Base-by-base conservation (phyloP, 2,888 invertebrate genomes). In the Trissoscelio sp. region DNA sequence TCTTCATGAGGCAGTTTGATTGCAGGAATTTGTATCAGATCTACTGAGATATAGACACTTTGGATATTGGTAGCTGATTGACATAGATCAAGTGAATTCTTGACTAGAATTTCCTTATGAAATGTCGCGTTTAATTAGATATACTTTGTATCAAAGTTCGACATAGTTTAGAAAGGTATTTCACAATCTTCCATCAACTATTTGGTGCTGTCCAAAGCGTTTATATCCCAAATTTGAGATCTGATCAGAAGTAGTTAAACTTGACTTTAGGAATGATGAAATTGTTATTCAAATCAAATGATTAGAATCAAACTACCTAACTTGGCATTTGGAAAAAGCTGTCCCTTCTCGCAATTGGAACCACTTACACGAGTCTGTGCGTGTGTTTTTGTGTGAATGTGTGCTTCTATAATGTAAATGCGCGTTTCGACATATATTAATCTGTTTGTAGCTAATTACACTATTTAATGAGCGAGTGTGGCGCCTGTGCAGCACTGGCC, bases 381-480 rank as follows among this genome's bases (percentile, higher is more conserved):
- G 39, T 46, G 60, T 73, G 16, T 7, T 39, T 46, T 48, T 77
- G 67, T 58, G 37, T 57, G 4, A 51, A 39, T 28, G 53, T 77
- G 77, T 57, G 78, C 64, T 64, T 72, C 62, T 62, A 82, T 66
- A 66, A n/a, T 78, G 66, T 70, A 74, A 72, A 79, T 72, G 78
- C 70, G 69, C 74, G 42, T 62, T 75, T 77, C 58, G 67, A 72
- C 77, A 73, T 79, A 79, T 58, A 44, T 24, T 74, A 67, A 74
- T 58, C 75, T 62, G 51, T 44, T 77, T 79, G 60, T 42, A 58
- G 31, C 66, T 66, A 78, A 55, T 80, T 77, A 67, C 69, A 80
- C 16, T 72, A 81, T 81, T 31, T n/a, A 67, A 74, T 83, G 82
- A 80, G 79, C 82, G 79, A 80, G 60, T 70, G 69, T 70, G 69